phyloP scores from a whole-genome alignment of 2,797 vertebrate genomes.

The Anomalospiza imberbis region DNA sequence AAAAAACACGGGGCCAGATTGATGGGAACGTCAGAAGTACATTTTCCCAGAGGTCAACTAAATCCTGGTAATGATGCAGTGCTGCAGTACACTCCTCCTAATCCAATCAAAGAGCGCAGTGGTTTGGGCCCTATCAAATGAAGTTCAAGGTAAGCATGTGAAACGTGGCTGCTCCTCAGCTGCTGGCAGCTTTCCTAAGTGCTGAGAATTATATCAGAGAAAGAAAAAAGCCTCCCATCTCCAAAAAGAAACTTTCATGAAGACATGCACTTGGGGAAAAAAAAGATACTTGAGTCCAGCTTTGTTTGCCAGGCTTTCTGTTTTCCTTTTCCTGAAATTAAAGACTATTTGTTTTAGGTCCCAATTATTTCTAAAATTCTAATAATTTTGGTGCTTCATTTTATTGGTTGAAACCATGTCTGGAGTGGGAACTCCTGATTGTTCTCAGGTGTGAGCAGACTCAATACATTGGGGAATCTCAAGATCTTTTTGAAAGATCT shows the following conservation, averaged over 20 bases:
- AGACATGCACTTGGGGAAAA: neutral
- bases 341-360: neutral
- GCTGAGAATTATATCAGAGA: neutral
- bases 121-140: conserved; percentile 9
- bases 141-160: conserved; percentile 38
- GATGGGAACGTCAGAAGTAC: neutral
- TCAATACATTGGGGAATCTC: neutral
- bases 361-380: neutral
- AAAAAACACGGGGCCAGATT: neutral
- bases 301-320: neutral
- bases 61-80: conserved; percentile 25
- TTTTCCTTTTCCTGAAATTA: neutral
- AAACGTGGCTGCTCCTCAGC: neutral
- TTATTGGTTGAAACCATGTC: neutral
- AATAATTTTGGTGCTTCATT: neutral
- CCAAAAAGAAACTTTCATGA: neutral
- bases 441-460: neutral
- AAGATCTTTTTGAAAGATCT: neutral
- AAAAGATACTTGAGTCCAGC: neutral
- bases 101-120: neutral
- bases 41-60: conserved; percentile 21
- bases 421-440: neutral
- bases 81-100: neutral
- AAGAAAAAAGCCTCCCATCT: neutral
- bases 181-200: conserved; percentile 48